Evolutionary conservation across 2,888 invertebrate species (phyloP).

Genomic region (Quadriops clusia): DNA sequence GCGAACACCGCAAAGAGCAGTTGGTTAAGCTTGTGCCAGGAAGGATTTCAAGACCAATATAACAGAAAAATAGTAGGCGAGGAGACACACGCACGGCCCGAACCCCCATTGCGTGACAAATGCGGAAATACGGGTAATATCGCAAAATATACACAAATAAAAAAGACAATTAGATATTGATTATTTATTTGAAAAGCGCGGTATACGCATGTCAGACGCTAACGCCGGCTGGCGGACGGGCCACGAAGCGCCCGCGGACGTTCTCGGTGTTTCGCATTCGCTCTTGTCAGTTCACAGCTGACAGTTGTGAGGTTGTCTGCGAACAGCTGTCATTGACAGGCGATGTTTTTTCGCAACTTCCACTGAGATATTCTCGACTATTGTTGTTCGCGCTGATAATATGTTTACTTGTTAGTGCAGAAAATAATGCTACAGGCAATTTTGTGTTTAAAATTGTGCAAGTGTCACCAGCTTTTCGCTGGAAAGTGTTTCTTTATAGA

Average conservation of each 20-base stretch:
- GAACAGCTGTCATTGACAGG: constrained; percentile 26
- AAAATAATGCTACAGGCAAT: constrained; percentile 29
- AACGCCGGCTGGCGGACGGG: no score
- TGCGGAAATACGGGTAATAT: no score
- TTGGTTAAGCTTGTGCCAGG: no score
- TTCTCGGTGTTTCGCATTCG: constrained; percentile 49
- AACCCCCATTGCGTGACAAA: no score
- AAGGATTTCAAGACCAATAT: no score
- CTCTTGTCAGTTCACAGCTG: constrained; percentile 30
- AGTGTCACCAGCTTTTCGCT: constrained; percentile 28
- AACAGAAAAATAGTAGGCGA: no score
- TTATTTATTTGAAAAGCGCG: no score
- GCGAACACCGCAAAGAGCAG: no score
- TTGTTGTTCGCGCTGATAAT: constrained; percentile 7
- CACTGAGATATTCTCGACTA: constrained; percentile 5
- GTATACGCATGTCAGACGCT: no score
- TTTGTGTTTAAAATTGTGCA: constrained; percentile 32
- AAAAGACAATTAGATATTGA: no score
- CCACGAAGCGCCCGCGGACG: constrained; percentile 71
- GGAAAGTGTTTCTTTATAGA: constrained; percentile 35
- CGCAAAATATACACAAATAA: no score
- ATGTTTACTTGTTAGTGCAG: constrained; percentile 21
- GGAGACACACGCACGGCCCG: no score
- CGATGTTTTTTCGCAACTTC: constrained; percentile 26
- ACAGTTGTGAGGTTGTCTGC: constrained; percentile 27